A percentile compares a stretch with the other conserved stretches of the same genome.
phyloP scores from a whole-genome alignment of 2,888 invertebrate species.

The Erynnis tages region DNA sequence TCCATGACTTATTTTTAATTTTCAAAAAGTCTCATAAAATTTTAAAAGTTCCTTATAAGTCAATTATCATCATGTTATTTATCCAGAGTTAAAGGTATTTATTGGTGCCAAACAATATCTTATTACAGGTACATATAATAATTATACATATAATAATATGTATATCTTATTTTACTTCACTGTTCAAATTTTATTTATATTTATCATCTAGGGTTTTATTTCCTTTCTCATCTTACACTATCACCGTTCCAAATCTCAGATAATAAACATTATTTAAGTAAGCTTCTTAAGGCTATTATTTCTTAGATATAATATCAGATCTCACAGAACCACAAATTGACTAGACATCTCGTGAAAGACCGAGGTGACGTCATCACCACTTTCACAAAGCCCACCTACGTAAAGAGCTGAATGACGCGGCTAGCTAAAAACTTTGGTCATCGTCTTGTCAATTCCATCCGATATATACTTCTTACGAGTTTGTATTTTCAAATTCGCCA shows the following conservation, averaged over 20 bases:
- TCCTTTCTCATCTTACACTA: background rate
- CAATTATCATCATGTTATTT: too few relatives aligned
- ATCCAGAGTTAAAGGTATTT: too few relatives aligned
- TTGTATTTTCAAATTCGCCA: conserved; percentile 16
- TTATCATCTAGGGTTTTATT: background rate
- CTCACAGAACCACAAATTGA: background rate
- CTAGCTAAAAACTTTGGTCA: conserved; percentile 30
- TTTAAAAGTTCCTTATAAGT: too few relatives aligned
- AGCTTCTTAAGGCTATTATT: background rate
- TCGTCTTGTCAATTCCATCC: conserved; percentile 29
- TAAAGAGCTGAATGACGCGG: conserved; percentile 24
- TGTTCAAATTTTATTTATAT: background rate
- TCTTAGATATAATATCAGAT: background rate
- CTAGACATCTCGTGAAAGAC: conserved; percentile 19
- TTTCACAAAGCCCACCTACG: conserved; percentile 23
- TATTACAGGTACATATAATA: too few relatives aligned
- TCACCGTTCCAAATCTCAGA: background rate
- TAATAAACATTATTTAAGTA: background rate
- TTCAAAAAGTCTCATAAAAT: too few relatives aligned
- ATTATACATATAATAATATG: too few relatives aligned
- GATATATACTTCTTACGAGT: conserved; percentile 29
- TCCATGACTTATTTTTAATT: too few relatives aligned
- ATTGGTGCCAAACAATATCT: too few relatives aligned
- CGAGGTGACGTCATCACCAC: conserved; percentile 23
- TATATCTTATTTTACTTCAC: too few relatives aligned